Percentiles rank a stretch among this genome's conserved stretches.
Conservation (phyloP, 2,113 vertebrate species). For the Hippopotamus amphibius region DNA sequence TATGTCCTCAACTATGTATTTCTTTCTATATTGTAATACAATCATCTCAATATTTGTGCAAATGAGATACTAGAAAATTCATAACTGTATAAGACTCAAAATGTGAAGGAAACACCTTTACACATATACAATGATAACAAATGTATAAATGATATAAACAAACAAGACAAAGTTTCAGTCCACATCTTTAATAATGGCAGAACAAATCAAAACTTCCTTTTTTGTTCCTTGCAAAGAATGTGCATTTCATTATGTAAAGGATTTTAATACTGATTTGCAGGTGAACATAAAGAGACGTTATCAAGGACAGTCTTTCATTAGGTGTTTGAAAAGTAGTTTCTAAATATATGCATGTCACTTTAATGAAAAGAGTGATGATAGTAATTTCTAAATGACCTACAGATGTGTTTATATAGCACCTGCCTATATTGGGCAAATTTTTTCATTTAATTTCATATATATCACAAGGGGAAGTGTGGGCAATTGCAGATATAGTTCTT, state of each 20-base stretch:
- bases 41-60: neutral
- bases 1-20: neutral
- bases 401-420: conserved; percentile 76
- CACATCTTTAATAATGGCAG: neutral
- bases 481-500: neutral
- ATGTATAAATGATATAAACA: neutral
- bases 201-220: neutral
- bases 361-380: conserved; percentile 79
- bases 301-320: conserved; percentile 75
- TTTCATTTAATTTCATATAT: conserved; percentile 59
- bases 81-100: neutral
- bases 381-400: conserved; percentile 79
- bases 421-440: conserved; percentile 52
- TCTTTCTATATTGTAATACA: neutral
- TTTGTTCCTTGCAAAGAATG: neutral
- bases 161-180: neutral
- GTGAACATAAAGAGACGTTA: conserved; percentile 68
- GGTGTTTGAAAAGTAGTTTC: conserved; percentile 64
- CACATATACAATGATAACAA: neutral
- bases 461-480: neutral
- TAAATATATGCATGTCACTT: conserved; percentile 75
- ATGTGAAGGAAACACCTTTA: neutral
- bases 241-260: conserved; percentile 48
- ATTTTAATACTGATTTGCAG: conserved; percentile 67
- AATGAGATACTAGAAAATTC: neutral